Percentiles rank a stretch among this genome's conserved stretches.
Conservation (phyloP, 2,113 vertebrate genomes). For the Regulus satrapa region DNA sequence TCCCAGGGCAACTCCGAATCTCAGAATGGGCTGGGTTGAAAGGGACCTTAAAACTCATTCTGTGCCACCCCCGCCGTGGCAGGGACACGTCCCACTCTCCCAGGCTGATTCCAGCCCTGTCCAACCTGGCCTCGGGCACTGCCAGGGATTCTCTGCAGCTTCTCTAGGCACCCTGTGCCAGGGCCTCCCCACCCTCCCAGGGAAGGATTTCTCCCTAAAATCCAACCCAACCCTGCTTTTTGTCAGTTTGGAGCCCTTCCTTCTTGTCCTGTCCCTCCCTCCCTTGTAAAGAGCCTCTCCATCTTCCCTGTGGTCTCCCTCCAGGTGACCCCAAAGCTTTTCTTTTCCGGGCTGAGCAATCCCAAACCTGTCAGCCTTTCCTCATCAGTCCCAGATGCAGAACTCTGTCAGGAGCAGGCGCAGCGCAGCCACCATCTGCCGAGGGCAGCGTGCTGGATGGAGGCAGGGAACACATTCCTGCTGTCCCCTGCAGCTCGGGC, state of each 20-base stretch:
- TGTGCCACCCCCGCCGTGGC: neutral
- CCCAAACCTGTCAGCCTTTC: neutral
- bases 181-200: rapidly evolving
- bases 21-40: neutral
- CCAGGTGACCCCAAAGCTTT: neutral
- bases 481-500: neutral
- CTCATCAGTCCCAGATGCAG: neutral
- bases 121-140: neutral
- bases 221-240: neutral
- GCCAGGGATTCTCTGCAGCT: neutral
- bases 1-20: neutral
- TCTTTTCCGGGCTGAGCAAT: neutral
- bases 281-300: neutral
- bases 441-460: neutral
- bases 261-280: neutral
- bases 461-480: neutral
- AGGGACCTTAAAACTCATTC: neutral
- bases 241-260: neutral
- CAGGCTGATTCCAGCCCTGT: rapidly evolving
- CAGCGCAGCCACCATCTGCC: neutral
- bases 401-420: neutral
- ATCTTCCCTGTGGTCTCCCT: neutral
- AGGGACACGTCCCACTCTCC: neutral
- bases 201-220: neutral
- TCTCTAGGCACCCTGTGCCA: neutral